Evolutionary conservation across 2,888 invertebrate species (phyloP), one percentile per base, ranked within the genome.

Genomic region (Lithophane ornitopus): DNA sequence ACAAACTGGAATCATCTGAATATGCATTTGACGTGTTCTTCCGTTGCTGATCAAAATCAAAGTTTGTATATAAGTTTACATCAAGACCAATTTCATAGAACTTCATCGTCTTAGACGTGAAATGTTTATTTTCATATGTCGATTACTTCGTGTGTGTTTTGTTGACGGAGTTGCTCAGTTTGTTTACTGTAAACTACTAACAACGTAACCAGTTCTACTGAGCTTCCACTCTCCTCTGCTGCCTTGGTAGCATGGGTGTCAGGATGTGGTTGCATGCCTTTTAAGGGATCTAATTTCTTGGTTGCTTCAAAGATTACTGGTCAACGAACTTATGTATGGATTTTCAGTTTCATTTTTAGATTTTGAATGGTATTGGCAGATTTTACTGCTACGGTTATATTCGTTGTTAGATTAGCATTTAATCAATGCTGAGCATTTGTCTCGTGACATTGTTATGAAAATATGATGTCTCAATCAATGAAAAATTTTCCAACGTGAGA

Each of bases 91-190:
- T 88, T 93, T 94, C 94, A 94, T 90, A 93, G 93, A 94, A 95
- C 90, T 88, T 91, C 89, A 92, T 90, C 90, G 89, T 89, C 87
- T 90, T 83, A 88, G 88, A 90, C 85, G 84, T 80, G 74, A 83
- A 85, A 88, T 94, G 96, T 96, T 96, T 96, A 95, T 95, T 96
- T 95, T 94, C 89, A 90, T 89, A 92, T 93, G 95, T 94, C 95
- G 91, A 93, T 92, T 92, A 90, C 91, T 89, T 89, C 90, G 90
- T 92, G 93, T 89, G 87, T 74, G 85, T 88, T 85, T 87, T 90
- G 94, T 91, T 93, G 95, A 96, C 89, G 91, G 95, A 95, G 88
- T 82, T 73, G 90, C 91, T 95, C 94, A 94, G 92, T 91, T 88
- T 94, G 94, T 95, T 94, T 94, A 94, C 89, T 86, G 90, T 92